These are phyloP conservation scores for Rhinatrema bivittatum DNA, from an alignment of 2,797 vertebrate genomes.

Conservation along the genomic window DNA sequence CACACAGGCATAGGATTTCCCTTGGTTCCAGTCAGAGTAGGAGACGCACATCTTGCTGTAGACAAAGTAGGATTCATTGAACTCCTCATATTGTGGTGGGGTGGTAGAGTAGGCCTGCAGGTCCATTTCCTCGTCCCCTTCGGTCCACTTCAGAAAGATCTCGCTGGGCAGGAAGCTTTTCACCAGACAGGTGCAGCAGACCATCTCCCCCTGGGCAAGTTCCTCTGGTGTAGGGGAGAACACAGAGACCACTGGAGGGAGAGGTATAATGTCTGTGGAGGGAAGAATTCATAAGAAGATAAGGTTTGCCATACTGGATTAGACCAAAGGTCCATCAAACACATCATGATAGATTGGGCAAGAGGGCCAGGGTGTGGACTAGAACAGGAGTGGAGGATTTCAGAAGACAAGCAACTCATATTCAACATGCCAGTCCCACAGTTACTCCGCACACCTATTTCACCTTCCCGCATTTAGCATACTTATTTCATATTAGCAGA, in stretches of 20 bases:
- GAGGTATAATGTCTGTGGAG: too few species aligned
- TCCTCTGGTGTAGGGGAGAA: slow-evolving; percentile 30
- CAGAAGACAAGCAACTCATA: too few species aligned
- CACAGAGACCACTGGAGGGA: slow-evolving; percentile 48
- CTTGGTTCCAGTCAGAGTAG: slow-evolving; percentile 26
- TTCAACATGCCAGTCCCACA: too few species aligned
- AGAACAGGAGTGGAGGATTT: too few species aligned
- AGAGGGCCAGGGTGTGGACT: too few species aligned
- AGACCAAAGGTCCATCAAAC: too few species aligned
- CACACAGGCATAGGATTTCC: slow-evolving; percentile 28
- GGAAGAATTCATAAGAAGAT: too few species aligned
- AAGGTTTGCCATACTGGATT: too few species aligned
- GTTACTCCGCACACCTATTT: too few species aligned
- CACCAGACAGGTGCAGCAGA: slow-evolving; percentile 57
- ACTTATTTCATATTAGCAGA: too few species aligned
- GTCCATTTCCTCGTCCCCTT: rapidly evolving
- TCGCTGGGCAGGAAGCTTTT: slow-evolving; percentile 49
- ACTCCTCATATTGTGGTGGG: not conserved
- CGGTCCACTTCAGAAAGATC: slow-evolving; percentile 52
- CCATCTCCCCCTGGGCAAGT: slow-evolving; percentile 2
- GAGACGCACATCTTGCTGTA: slow-evolving; percentile 28
- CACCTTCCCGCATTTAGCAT: too few species aligned
- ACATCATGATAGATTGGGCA: too few species aligned
- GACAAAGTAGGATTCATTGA: slow-evolving; percentile 2
- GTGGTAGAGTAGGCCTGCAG: not conserved